Percentiles rank a stretch among this genome's conserved stretches.
These are phyloP conservation scores for Syngnathus typhle DNA, from an alignment of 2,113 vertebrate species.

Conservation along the genomic window DNA sequence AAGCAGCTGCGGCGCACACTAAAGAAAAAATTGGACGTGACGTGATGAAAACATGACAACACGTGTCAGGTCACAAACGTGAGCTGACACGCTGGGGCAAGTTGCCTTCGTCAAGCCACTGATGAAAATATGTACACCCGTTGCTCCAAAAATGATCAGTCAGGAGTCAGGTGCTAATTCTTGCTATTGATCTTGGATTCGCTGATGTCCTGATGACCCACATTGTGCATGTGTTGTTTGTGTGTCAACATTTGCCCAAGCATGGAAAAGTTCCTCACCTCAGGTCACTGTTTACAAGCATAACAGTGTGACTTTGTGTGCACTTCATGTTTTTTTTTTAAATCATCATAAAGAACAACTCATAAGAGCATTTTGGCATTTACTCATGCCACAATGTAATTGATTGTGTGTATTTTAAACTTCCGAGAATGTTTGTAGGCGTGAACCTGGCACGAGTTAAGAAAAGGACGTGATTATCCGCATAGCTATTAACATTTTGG, in stretches of 20 bases:
- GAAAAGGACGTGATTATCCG: background rate
- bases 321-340: too few species aligned
- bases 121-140: slow-evolving; percentile 30
- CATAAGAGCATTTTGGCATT: background rate
- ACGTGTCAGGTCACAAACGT: slow-evolving; percentile 26
- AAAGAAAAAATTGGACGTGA: background rate
- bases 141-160: slow-evolving; percentile 1
- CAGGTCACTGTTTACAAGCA: slow-evolving; percentile 35
- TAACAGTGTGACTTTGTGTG: slow-evolving; percentile 12
- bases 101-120: slow-evolving; percentile 24
- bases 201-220: slow-evolving; percentile 49
- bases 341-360: background rate
- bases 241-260: slow-evolving; percentile 58
- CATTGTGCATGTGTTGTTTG: slow-evolving; percentile 44
- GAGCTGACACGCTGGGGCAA: slow-evolving; percentile 49
- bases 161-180: slow-evolving; percentile 3
- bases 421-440: background rate
- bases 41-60: slow-evolving; percentile 2
- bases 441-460: background rate
- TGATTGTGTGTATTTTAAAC: background rate
- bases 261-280: slow-evolving; percentile 52
- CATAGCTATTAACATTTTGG: background rate
- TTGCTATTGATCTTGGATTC: slow-evolving; percentile 12
- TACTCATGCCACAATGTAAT: background rate
- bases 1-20: background rate